Evolutionary conservation across 2,113 vertebrate genomes (phyloP).

Genomic region (Micronisus gabar): DNA sequence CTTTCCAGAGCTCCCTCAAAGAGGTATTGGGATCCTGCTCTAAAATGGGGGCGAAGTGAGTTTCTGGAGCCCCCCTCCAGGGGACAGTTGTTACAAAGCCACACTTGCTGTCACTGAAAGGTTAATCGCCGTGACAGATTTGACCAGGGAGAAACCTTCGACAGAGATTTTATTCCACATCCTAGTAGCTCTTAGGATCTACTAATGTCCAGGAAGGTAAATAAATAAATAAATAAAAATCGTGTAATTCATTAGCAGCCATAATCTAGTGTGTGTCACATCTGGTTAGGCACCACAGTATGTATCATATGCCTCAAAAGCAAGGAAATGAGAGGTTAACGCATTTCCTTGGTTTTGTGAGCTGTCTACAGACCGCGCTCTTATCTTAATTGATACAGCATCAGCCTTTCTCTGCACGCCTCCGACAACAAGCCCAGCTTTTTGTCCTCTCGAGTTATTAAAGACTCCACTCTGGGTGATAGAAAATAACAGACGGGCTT

Average conservation of each 20-base stretch:
- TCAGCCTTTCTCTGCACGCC: neutral
- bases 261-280: neutral
- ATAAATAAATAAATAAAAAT: neutral
- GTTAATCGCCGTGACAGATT: neutral
- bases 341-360: neutral
- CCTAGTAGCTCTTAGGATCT: neutral
- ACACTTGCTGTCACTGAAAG: neutral
- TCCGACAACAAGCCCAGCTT: neutral
- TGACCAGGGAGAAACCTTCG: neutral
- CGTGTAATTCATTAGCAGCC: neutral
- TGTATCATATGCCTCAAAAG: neutral
- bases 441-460: constrained; percentile 23
- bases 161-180: neutral
- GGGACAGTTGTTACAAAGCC: neutral
- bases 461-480: neutral
- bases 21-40: neutral
- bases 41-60: rapidly evolving
- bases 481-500: neutral
- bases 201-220: neutral
- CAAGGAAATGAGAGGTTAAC: constrained; percentile 21
- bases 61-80: neutral
- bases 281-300: neutral
- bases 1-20: neutral
- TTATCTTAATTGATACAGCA: constrained; percentile 48
- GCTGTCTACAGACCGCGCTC: neutral